Evolutionary conservation across 2,888 invertebrate species (phyloP), one percentile per base, ranked within the genome.

Genomic region (Laothoe populi): DNA sequence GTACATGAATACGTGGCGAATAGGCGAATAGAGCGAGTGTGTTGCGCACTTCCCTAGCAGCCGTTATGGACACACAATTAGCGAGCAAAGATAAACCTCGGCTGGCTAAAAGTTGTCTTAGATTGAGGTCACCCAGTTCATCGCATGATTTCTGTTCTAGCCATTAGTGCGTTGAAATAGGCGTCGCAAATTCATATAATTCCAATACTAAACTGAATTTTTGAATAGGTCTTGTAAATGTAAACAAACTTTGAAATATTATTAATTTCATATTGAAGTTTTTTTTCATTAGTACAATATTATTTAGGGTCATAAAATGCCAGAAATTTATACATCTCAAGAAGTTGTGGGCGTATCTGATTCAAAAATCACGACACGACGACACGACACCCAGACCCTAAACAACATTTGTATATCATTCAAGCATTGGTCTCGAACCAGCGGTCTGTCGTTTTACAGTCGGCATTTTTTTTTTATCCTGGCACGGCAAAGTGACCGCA

Each of bases 121-220:
- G 10, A 53, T 53, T 53, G 53, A 53, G 53, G 53, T 53, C 53
- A 53, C 53, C 53, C 53, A 53, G 53, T 53, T 53, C 53, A 35
- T 53, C 53, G 53, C 35, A 53, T 53, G 53, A 19, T 53, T 49
- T 53, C 31, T 35, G 53, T 53, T 53, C 53, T 53, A 53, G 31
- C 35, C 53, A 35, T 53, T 35, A 53, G 53, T 35, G n/a, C 19
- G 31, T 31, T 26, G 16, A 31, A 53, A 53, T 53, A 19, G 53
- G 53, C 53, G 35, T 31, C 10, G 53, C 53, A 19, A 53, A 53
- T 53, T 53, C 35, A 19, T 53, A 19, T 31, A 23, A 53, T 53
- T 19, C 4, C 19, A 53, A 53, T 16, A 21, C 31, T 31, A 35
- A 4, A 11, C 19, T 19, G 53, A 10, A 19, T 31, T 44, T 44